phyloP scores from a whole-genome alignment of 1,140 invertebrate species.

The Nautilus pompilius region DNA sequence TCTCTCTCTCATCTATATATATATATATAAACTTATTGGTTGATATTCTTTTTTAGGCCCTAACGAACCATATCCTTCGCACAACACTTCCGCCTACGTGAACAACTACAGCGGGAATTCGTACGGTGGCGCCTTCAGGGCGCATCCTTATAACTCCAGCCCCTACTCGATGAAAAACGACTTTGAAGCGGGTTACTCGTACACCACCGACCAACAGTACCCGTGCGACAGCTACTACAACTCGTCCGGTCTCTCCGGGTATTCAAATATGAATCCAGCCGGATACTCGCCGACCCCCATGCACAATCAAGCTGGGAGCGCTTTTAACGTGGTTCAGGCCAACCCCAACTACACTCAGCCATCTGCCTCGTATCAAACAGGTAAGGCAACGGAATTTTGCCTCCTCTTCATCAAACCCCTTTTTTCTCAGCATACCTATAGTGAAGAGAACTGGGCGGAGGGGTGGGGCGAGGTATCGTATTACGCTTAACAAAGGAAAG shows the following conservation, averaged over 20 bases:
- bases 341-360: constrained; percentile 15
- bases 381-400: constrained; percentile 9
- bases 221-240: background rate
- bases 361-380: constrained; percentile 14
- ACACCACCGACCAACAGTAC: constrained; percentile 11
- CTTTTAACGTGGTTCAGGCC: constrained; percentile 46
- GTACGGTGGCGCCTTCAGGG: constrained; percentile 25
- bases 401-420: too few species aligned
- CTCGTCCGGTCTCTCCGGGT: background rate
- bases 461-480: too few species aligned
- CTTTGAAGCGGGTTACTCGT: constrained; percentile 30
- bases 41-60: too few species aligned
- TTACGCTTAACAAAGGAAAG: too few species aligned
- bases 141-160: constrained; percentile 16
- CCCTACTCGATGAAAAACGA: constrained; percentile 34
- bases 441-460: too few species aligned
- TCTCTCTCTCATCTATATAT: too few species aligned
- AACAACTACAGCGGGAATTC: constrained; percentile 7
- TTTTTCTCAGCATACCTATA: too few species aligned
- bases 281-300: background rate
- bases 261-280: background rate
- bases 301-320: constrained; percentile 26
- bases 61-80: constrained; percentile 9
- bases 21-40: too few species aligned
- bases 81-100: background rate